These are phyloP conservation scores for Eristalis pertinax DNA, from an alignment of 2,888 invertebrate species.

Conservation along the genomic window DNA sequence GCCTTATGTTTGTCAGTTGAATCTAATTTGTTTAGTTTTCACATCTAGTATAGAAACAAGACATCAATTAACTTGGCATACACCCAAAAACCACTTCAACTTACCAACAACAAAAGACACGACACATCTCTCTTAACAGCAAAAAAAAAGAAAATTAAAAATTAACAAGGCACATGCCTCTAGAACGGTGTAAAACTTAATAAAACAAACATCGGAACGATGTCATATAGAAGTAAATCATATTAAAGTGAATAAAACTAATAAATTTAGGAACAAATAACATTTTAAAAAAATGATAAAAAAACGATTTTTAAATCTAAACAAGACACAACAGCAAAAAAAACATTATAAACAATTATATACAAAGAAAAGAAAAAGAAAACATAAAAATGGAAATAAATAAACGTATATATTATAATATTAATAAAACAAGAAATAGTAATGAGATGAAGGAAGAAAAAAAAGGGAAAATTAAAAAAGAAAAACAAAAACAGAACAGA, in stretches of 20 bases:
- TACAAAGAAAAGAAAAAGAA: conserved; percentile 42
- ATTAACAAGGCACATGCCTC: neutral
- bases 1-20: conserved; percentile 15
- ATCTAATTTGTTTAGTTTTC: conserved; percentile 7
- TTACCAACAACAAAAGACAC: neutral
- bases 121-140: conserved; percentile 51
- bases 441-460: neutral
- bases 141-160: conserved; percentile 40
- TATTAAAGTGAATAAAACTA: conserved; percentile 28
- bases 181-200: conserved; percentile 14
- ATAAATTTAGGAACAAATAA: conserved; percentile 51
- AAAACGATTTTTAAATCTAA: conserved; percentile 64
- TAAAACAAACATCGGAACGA: conserved; percentile 41
- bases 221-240: conserved; percentile 32
- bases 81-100: neutral
- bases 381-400: conserved; percentile 49
- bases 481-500: conserved; percentile 15
- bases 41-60: neutral
- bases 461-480: conserved; percentile 6
- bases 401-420: conserved; percentile 48
- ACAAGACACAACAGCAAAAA: conserved; percentile 31
- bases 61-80: conserved; percentile 69
- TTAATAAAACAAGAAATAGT: conserved; percentile 14
- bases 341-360: conserved; percentile 59
- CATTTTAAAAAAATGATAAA: conserved; percentile 19